Evolutionary conservation across 2,797 vertebrate genomes (phyloP).

Genomic region (Menidia menidia): DNA sequence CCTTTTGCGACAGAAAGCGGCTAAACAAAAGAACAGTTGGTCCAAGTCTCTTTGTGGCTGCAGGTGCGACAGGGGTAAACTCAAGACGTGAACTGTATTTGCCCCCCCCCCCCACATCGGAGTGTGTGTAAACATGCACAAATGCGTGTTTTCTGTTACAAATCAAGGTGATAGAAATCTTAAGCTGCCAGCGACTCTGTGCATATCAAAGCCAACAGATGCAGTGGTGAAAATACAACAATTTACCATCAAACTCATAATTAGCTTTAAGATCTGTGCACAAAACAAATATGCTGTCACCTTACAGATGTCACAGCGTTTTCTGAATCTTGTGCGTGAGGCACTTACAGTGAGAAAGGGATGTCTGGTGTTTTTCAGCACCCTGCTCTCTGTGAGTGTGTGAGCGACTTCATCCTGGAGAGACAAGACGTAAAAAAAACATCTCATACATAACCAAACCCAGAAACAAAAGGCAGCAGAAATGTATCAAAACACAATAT

Average conservation of each 20-base stretch:
- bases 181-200: slow-evolving; percentile 48
- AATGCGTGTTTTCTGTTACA: slow-evolving; percentile 23
- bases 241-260: slow-evolving; percentile 53
- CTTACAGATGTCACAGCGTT: slow-evolving; percentile 31
- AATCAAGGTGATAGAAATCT: slow-evolving; percentile 66
- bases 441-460: slow-evolving; percentile 5
- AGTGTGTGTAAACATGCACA: slow-evolving; percentile 13
- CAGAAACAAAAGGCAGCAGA: slow-evolving; percentile 7
- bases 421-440: slow-evolving; percentile 58
- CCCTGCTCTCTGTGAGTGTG: slow-evolving; percentile 97
- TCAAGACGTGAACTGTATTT: slow-evolving; percentile 55
- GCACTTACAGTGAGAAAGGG: slow-evolving; percentile 96
- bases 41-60: slow-evolving; percentile 71
- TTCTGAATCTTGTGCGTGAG: slow-evolving; percentile 23
- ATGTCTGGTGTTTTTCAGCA: slow-evolving; percentile 96
- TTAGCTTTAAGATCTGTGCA: slow-evolving; percentile 62
- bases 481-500: neutral
- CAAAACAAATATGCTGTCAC: slow-evolving; percentile 52
- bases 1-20: slow-evolving; percentile 42
- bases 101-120: slow-evolving; percentile 41
- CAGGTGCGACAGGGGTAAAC: slow-evolving; percentile 69
- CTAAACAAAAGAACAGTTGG: slow-evolving; percentile 73
- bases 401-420: slow-evolving; percentile 97
- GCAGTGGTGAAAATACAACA: slow-evolving; percentile 52
- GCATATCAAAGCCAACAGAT: slow-evolving; percentile 64